A percentile compares a stretch with the other conserved stretches of the same genome.
Conservation (phyloP, 2,888 invertebrate species). For the Tanaodytes sp. region DNA sequence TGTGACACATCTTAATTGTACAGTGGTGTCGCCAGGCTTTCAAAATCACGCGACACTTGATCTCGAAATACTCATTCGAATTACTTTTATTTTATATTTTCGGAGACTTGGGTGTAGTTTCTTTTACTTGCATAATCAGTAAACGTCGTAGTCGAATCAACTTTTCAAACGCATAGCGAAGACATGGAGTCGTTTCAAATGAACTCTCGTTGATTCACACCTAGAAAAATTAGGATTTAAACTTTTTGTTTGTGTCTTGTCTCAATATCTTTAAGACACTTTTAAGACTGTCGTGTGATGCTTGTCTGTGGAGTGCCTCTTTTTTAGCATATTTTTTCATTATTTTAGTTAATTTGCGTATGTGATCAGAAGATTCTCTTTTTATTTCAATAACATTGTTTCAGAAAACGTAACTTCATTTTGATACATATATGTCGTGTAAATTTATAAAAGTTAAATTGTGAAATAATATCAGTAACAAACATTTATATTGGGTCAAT, state of each 20-base stretch:
- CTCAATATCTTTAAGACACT: constrained; percentile 23
- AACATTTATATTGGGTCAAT: too few species aligned
- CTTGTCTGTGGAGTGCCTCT: constrained; percentile 44
- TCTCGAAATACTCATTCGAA: constrained; percentile 44
- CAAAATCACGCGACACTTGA: constrained; percentile 26
- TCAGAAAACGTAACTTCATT: too few species aligned
- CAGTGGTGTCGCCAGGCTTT: constrained; percentile 32
- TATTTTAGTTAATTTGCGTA: too few species aligned
- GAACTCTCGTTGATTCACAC: constrained; percentile 39
- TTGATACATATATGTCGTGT: too few species aligned
- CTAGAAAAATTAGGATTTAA: constrained; percentile 43
- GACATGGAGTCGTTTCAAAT: background rate
- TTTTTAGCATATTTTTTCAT: constrained; percentile 32
- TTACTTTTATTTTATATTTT: too few species aligned
- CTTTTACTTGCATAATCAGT: constrained; percentile 19
- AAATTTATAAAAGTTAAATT: too few species aligned
- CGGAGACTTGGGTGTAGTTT: too few species aligned
- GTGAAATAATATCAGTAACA: too few species aligned
- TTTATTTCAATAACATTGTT: too few species aligned
- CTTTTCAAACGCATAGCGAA: constrained; percentile 12
- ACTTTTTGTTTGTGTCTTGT: constrained; percentile 36
- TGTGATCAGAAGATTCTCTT: too few species aligned
- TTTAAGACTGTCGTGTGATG: constrained; percentile 52
- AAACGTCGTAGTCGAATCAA: constrained; percentile 20
- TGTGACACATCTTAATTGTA: constrained; percentile 9